These are phyloP conservation scores for Serilophus lunatus DNA, from an alignment of 2,113 vertebrate genomes.

Conservation along the genomic window DNA sequence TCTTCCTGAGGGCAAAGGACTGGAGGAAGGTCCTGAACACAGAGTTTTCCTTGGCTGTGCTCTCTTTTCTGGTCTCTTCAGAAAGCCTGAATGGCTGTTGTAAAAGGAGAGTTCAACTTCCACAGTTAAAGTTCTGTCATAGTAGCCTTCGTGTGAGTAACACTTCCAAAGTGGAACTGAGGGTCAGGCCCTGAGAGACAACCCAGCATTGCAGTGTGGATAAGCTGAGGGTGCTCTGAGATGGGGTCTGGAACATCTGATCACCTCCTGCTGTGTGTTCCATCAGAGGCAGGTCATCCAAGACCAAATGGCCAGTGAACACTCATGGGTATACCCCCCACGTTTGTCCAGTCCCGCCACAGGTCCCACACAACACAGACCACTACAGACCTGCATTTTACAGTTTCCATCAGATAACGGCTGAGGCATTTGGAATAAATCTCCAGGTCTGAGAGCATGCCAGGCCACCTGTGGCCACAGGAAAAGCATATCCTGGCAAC, in stretches of 20 bases:
- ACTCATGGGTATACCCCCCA: fast-evolving
- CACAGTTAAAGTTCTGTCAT: neutral
- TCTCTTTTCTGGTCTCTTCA: neutral
- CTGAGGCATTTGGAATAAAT: neutral
- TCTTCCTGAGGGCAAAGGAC: neutral
- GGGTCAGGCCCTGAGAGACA: neutral
- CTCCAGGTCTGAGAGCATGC: neutral
- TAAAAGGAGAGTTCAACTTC: neutral
- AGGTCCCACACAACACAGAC: neutral
- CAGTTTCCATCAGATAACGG: neutral
- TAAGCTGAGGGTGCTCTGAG: neutral
- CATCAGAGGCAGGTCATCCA: neutral
- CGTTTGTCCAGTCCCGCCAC: neutral
- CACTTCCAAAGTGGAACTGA: neutral
- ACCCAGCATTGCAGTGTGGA: fast-evolving
- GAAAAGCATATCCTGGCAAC: conserved; percentile 9
- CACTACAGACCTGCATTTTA: neutral
- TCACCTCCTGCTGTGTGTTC: neutral
- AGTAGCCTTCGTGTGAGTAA: neutral
- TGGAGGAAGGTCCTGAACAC: neutral
- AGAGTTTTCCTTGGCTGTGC: neutral
- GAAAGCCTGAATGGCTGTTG: neutral
- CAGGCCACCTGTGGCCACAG: conserved; percentile 3
- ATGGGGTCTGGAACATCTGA: neutral
- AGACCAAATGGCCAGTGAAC: neutral